These are phyloP conservation scores for Neodon shergylaensis DNA, from an alignment of 2,113 vertebrate genomes.

Conservation along the genomic window DNA sequence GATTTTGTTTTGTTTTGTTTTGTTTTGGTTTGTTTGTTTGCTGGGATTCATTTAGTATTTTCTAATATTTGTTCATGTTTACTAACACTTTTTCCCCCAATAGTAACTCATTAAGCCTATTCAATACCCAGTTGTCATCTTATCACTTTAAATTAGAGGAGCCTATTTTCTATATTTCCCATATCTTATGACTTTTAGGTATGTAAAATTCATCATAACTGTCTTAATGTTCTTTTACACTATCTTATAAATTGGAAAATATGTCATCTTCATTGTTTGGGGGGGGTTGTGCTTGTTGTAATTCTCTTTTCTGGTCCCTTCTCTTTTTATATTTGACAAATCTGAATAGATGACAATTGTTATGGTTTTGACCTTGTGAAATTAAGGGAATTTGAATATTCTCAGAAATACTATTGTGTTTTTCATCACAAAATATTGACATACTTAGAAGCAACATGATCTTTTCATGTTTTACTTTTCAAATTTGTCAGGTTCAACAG, in stretches of 20 bases:
- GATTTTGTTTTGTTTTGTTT: background rate
- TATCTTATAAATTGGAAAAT: background rate
- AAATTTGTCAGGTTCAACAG: background rate
- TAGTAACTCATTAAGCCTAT: background rate
- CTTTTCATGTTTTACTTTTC: background rate
- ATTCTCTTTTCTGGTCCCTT: background rate
- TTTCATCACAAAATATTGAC: background rate
- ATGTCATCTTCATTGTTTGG: background rate
- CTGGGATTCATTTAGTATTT: background rate
- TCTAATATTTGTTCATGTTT: background rate
- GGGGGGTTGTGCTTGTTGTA: background rate
- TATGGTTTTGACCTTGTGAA: background rate
- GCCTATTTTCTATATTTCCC: background rate
- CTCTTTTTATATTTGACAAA: background rate
- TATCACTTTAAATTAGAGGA: background rate
- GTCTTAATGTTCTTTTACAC: background rate
- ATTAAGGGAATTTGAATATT: background rate
- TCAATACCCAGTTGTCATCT: background rate
- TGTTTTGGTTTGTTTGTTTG: background rate
- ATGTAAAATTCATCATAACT: background rate
- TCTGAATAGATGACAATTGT: background rate
- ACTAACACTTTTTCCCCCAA: background rate
- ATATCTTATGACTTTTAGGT: background rate
- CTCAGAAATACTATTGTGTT: background rate
- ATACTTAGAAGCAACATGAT: background rate